phyloP scores from a whole-genome alignment of 2,888 invertebrate genomes.

The Octonoba sinensis region DNA sequence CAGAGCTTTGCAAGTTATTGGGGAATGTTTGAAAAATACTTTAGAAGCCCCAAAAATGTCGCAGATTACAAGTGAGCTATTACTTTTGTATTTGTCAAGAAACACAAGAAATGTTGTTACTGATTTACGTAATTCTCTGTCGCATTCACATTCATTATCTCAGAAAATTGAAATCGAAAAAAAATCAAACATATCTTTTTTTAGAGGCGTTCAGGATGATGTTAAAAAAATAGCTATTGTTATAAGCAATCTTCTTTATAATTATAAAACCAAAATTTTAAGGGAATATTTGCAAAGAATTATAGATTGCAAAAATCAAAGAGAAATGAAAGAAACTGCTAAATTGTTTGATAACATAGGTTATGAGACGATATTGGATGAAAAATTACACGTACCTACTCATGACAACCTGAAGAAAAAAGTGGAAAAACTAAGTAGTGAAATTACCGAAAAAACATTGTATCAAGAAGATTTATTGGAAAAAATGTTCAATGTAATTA shows the following conservation, averaged over 20 bases:
- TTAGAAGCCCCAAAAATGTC: constrained; percentile 27
- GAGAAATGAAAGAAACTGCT: neutral
- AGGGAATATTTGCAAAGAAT: neutral
- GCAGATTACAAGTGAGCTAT: neutral
- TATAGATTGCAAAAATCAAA: neutral
- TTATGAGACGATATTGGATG: neutral
- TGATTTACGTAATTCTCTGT: constrained; percentile 19
- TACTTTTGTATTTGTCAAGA: neutral
- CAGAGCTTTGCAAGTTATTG: constrained; percentile 39
- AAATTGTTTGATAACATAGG: neutral
- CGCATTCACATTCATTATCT: constrained; percentile 17
- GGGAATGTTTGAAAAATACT: constrained; percentile 28
- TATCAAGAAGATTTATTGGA: neutral
- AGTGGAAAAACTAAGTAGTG: neutral
- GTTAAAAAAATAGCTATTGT: constrained; percentile 1
- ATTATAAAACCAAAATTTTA: neutral
- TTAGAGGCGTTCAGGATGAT: constrained; percentile 11
- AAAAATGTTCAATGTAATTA: constrained; percentile 6
- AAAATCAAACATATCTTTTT: constrained; percentile 4
- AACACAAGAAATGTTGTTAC: constrained; percentile 4
- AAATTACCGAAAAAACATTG: neutral
- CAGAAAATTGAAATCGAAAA: constrained; percentile 6
- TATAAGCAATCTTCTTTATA: constrained; percentile 11
- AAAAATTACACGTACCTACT: neutral
- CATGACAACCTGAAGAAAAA: neutral